These are phyloP conservation scores for Villa cingulata DNA, from an alignment of 2,888 invertebrate genomes.

Conservation along the genomic window DNA sequence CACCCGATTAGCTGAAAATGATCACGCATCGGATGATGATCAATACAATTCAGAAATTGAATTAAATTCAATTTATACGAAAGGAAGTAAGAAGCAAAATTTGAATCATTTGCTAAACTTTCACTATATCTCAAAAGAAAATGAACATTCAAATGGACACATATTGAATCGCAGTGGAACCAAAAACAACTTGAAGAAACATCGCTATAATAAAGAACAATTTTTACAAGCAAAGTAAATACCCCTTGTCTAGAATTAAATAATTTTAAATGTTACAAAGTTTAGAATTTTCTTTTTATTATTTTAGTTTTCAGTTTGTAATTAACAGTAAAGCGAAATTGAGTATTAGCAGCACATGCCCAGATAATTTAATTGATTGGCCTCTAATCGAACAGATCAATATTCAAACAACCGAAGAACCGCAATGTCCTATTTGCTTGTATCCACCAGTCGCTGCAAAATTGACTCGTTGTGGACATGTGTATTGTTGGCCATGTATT, in stretches of 20 bases:
- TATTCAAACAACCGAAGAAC: constrained; percentile 49
- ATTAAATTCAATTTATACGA: constrained; percentile 68
- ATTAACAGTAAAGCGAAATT: constrained; percentile 67
- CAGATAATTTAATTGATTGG: constrained; percentile 87
- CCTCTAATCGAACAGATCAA: constrained; percentile 81
- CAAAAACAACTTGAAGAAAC: constrained; percentile 30
- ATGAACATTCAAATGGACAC: constrained; percentile 21
- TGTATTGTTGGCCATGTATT: constrained; percentile 92
- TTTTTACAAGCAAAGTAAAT: constrained; percentile 87
- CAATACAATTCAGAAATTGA: constrained; percentile 44
- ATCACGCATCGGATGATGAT: constrained; percentile 13
- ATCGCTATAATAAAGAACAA: constrained; percentile 83
- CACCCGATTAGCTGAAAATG: constrained; percentile 31
- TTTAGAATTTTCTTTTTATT: constrained; percentile 16
- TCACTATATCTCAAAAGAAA: constrained; percentile 57
- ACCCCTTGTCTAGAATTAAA: neutral
- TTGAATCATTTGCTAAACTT: constrained; percentile 90
- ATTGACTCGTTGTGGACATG: constrained; percentile 88
- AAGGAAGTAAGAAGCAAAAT: constrained; percentile 83
- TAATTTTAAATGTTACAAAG: too few relatives aligned
- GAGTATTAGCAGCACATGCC: constrained; percentile 53
- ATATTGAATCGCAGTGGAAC: constrained; percentile 17
- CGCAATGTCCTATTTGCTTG: constrained; percentile 86
- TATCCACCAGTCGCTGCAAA: constrained; percentile 76
- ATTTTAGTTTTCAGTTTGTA: constrained; percentile 88